Evolutionary conservation across 1,140 invertebrate species (phyloP).

Genomic region (Caenorhabditis inopinata): DNA sequence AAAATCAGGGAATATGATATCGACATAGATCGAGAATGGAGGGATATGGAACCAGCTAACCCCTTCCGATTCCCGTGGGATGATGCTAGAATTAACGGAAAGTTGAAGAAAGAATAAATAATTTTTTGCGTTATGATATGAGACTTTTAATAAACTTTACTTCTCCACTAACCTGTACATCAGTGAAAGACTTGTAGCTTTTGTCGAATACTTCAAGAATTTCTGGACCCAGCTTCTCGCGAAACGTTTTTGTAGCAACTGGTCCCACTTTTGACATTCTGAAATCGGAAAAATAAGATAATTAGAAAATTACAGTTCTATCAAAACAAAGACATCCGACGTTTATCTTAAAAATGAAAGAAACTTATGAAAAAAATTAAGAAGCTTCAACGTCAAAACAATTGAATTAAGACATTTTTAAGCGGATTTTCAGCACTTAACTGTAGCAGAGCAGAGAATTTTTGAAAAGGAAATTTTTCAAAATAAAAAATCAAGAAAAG

Average conservation of each 20-base stretch:
- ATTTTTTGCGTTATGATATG: too few relatives aligned
- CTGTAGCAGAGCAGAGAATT: too few relatives aligned
- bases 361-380: too few relatives aligned
- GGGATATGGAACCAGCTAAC: not conserved
- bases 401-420: too few relatives aligned
- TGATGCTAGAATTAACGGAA: not conserved
- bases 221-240: slow-evolving; percentile 3
- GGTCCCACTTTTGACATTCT: slow-evolving; percentile 16
- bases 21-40: slow-evolving; percentile 25
- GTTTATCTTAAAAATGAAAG: too few relatives aligned
- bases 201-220: slow-evolving; percentile 3
- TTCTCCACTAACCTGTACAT: not conserved
- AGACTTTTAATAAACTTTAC: not conserved
- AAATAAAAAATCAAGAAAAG: too few relatives aligned
- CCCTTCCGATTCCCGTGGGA: slow-evolving; percentile 25
- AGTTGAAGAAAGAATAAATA: not conserved
- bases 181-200: slow-evolving; percentile 18
- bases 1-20: slow-evolving; percentile 27
- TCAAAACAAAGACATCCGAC: too few relatives aligned
- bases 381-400: too few relatives aligned
- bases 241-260: not conserved
- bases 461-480: too few relatives aligned
- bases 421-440: too few relatives aligned
- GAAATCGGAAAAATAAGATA: not conserved
- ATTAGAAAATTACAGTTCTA: not conserved